phyloP scores from a whole-genome alignment of 2,888 invertebrate genomes.

The Cosmia pyralina region DNA sequence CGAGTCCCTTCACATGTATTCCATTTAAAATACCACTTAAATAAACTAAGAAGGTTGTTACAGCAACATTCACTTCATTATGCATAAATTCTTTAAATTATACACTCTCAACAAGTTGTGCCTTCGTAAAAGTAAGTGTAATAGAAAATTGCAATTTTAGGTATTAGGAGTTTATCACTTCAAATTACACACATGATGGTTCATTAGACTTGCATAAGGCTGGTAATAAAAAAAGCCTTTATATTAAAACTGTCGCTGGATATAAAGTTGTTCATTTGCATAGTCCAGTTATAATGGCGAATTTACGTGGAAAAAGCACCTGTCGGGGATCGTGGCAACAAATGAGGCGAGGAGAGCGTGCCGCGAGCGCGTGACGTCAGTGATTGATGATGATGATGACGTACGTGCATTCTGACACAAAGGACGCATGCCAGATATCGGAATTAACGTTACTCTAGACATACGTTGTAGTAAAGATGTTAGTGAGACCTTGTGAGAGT shows the following conservation, averaged over 20 bases:
- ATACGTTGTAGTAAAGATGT: constrained; percentile 6
- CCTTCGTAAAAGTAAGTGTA: constrained; percentile 22
- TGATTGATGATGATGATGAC: constrained; percentile 85
- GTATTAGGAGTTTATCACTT: constrained; percentile 42
- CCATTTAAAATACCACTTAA: constrained; percentile 18
- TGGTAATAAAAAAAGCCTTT: constrained; percentile 42
- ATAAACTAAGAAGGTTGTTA: constrained; percentile 37
- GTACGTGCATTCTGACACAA: constrained; percentile 51
- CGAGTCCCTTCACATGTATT: background rate
- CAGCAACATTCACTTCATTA: constrained; percentile 10
- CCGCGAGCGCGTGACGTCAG: constrained; percentile 69
- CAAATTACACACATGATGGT: constrained; percentile 39
- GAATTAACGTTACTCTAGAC: constrained; percentile 36
- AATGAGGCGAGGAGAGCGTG: constrained; percentile 75
- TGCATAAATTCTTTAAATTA: constrained; percentile 35
- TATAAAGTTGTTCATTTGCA: constrained; percentile 60
- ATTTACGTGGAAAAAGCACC: constrained; percentile 63
- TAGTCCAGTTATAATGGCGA: constrained; percentile 61
- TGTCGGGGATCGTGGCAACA: constrained; percentile 66
- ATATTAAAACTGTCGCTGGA: constrained; percentile 52
- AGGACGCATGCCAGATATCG: constrained; percentile 66
- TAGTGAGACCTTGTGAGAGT: background rate
- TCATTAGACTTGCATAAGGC: constrained; percentile 43
- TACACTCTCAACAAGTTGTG: constrained; percentile 15
- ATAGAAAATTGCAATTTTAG: constrained; percentile 38